phyloP scores from a whole-genome alignment of 2,888 invertebrate genomes.

The Ypsolopha scabrella region DNA sequence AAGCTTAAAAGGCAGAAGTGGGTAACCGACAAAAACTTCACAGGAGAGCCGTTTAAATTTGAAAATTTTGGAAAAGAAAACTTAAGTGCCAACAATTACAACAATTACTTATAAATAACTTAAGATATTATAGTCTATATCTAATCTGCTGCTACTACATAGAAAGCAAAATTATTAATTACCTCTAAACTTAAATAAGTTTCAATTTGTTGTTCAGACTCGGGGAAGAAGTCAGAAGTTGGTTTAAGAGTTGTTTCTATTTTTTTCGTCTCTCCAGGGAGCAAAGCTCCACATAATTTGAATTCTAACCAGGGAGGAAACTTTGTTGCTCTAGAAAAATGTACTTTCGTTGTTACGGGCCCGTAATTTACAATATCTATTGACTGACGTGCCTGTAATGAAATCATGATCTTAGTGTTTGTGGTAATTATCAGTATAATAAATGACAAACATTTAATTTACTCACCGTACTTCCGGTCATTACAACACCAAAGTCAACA shows the following conservation, averaged over 20 bases:
- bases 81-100: no score
- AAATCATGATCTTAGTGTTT: no score
- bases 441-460: background rate
- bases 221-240: constrained; percentile 40
- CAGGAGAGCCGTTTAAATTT: background rate
- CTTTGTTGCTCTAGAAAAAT: constrained; percentile 34
- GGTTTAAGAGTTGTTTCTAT: constrained; percentile 68
- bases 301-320: constrained; percentile 41
- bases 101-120: no score
- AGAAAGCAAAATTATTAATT: constrained; percentile 10
- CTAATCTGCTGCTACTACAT: background rate
- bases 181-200: constrained; percentile 61
- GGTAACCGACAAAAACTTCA: no score
- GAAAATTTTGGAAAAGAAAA: no score
- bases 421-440: background rate
- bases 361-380: constrained; percentile 68
- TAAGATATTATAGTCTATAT: no score
- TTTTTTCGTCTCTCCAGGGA: constrained; percentile 56
- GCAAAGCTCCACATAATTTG: constrained; percentile 48
- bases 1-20: no score
- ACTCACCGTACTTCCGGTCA: constrained; percentile 52
- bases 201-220: constrained; percentile 51
- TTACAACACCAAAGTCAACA: constrained; percentile 69
- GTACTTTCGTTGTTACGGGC: constrained; percentile 52
- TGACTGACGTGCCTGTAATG: constrained; percentile 44